Base-by-base conservation (phyloP, 2,797 vertebrate genomes). In the Serranus cabrilla region DNA sequence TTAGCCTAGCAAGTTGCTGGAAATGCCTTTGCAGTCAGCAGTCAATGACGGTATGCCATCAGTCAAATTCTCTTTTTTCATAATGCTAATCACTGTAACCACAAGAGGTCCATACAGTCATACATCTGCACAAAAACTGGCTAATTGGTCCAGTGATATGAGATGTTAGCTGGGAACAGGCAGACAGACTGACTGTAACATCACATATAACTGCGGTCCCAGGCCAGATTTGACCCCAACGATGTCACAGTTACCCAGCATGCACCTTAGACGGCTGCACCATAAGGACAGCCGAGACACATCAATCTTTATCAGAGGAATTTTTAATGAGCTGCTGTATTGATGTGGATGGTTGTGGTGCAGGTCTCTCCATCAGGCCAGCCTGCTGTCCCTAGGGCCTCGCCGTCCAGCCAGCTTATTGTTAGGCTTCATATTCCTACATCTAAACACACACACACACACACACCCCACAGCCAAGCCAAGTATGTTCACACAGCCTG, bases 241-340 rank as follows among this genome's bases (percentile, higher is more conserved):
- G 0, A 40, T 60, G 62, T 76, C 60, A 56, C 67, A 21, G 43
- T 59, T 70, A 70, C 74, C 66, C 55, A 83, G 73, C 42, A 66
- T 79, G 65, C 68, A 58, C 54, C 59, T 71, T 21, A 12, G 57
- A 67, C 2, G 11, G 42, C 65, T 46, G 42, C 13, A 11, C 37
- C 55, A 43, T 42, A 43, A 23, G 5, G 63, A 65, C 72, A 74
- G 45, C 39, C 54, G 59, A 79, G 81, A 76, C 81, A 49, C 83
- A 90, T 88, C 78, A 81, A 74, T 81, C 83, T 82, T 55, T 60
- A 84, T 87, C 67, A 80, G 64, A 76, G 64, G 46, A 27, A 11
- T 76, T 79, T 78, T 80, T 83, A 83, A 86, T 86, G 80, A 87
- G 55, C 78, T 74, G 59, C 65, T 68, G 60, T 27, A 63, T 65